Percentiles rank a stretch among this genome's conserved stretches.
These are phyloP conservation scores for Ennomos fuscantarius DNA, from an alignment of 2,888 invertebrate genomes.

Conservation along the genomic window DNA sequence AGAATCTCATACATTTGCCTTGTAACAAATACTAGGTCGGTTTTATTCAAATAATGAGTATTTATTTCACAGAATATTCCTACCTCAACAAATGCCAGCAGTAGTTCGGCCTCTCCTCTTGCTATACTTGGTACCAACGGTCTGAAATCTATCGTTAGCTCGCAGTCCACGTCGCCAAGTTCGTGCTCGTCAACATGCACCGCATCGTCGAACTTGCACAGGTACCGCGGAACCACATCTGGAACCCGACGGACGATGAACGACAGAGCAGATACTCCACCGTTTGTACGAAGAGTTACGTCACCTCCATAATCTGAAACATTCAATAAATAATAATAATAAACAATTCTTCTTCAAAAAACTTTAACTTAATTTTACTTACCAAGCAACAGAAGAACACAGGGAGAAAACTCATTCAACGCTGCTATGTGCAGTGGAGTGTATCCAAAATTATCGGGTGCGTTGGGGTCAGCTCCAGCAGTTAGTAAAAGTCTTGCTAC, in stretches of 20 bases:
- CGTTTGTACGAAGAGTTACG: constrained; percentile 91
- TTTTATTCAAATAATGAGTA: too few relatives aligned
- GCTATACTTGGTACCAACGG: constrained; percentile 86
- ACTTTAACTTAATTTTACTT: constrained; percentile 30
- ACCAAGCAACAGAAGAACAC: constrained; percentile 89
- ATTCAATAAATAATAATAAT: not conserved
- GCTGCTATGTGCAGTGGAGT: constrained; percentile 94
- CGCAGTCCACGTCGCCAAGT: constrained; percentile 94
- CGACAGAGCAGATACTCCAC: constrained; percentile 91
- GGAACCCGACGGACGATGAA: constrained; percentile 94
- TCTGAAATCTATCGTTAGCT: constrained; percentile 86
- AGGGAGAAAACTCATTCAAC: constrained; percentile 91
- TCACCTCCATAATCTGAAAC: constrained; percentile 90
- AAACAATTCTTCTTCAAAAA: too few relatives aligned
- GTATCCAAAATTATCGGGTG: constrained; percentile 92
- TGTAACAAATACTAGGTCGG: too few relatives aligned
- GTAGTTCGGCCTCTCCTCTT: constrained; percentile 88
- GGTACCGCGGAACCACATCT: constrained; percentile 90
- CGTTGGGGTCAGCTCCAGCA: constrained; percentile 90
- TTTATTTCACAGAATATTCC: not conserved
- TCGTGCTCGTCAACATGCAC: constrained; percentile 93
- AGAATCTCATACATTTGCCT: too few relatives aligned
- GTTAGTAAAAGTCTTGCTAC: constrained; percentile 88
- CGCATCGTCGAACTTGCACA: constrained; percentile 89
- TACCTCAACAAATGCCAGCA: constrained; percentile 89